phyloP scores from a whole-genome alignment of 2,113 vertebrate species.

The Solenodon paradoxus region DNA sequence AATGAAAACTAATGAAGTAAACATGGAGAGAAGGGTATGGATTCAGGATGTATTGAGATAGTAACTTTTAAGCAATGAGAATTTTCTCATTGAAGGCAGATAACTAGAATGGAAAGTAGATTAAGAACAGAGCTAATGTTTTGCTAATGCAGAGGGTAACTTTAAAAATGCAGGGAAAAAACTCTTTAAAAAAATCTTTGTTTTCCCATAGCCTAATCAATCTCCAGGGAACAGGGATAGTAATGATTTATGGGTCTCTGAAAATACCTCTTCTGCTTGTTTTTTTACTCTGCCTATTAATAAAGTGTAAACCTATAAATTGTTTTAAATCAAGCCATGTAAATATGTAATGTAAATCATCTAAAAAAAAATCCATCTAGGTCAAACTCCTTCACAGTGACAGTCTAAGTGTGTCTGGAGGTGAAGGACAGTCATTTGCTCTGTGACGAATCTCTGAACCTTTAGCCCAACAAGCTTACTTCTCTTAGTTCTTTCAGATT shows the following conservation, averaged over 20 bases:
- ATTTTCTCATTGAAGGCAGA: conserved; percentile 18
- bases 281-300: conserved; percentile 51
- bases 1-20: neutral
- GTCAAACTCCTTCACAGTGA: conserved; percentile 29
- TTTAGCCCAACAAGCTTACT: neutral
- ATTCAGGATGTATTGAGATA: neutral
- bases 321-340: conserved; percentile 65
- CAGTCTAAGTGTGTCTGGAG: neutral
- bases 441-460: neutral
- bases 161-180: conserved; percentile 4
- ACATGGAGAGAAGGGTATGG: neutral
- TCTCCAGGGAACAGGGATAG: conserved; percentile 72
- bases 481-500: conserved; percentile 46
- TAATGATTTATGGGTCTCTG: conserved; percentile 78
- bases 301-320: conserved; percentile 50
- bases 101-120: neutral
- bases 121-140: conserved; percentile 62
- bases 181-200: conserved; percentile 56
- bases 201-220: conserved; percentile 66
- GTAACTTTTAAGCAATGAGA: neutral
- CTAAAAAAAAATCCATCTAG: conserved; percentile 41
- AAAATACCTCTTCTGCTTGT: conserved; percentile 65
- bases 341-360: conserved; percentile 69
- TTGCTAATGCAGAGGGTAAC: neutral
- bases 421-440: conserved; percentile 37